phyloP scores from a whole-genome alignment of 2,888 invertebrate genomes.

The Entomobrya proxima region DNA sequence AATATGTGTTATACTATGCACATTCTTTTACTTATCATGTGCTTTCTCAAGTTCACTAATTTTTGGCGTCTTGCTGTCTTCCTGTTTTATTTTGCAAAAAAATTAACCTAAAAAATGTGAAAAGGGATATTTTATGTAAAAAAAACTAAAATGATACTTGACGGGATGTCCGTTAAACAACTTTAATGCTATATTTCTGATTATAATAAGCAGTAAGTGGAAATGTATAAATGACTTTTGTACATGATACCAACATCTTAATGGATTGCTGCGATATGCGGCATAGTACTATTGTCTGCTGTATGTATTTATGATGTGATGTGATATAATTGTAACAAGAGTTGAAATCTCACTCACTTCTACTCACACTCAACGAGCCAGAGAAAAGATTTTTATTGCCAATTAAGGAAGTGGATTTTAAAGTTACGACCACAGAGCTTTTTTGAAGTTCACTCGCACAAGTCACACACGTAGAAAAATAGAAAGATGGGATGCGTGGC shows the following conservation, averaged over 20 bases:
- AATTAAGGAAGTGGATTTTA: constrained; percentile 73
- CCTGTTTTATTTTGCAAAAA: background rate
- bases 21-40: background rate
- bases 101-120: background rate
- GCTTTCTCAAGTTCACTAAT: background rate
- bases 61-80: constrained; percentile 24
- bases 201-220: background rate
- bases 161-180: constrained; percentile 46
- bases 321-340: constrained; percentile 52
- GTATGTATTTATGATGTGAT: background rate
- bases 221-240: constrained; percentile 14
- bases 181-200: background rate
- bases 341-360: constrained; percentile 52
- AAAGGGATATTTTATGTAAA: background rate
- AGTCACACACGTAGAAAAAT: background rate
- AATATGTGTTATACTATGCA: background rate
- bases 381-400: constrained; percentile 70
- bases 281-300: background rate
- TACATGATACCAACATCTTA: background rate
- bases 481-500: background rate
- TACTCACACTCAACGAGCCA: constrained; percentile 68
- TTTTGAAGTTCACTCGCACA: constrained; percentile 39
- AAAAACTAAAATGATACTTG: constrained; percentile 27
- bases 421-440: constrained; percentile 60
- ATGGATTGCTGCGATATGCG: background rate